Percentiles rank a stretch among this genome's conserved stretches.
Evolutionary conservation across 2,888 invertebrate genomes (phyloP).

Genomic region (Tiphia femorata): DNA sequence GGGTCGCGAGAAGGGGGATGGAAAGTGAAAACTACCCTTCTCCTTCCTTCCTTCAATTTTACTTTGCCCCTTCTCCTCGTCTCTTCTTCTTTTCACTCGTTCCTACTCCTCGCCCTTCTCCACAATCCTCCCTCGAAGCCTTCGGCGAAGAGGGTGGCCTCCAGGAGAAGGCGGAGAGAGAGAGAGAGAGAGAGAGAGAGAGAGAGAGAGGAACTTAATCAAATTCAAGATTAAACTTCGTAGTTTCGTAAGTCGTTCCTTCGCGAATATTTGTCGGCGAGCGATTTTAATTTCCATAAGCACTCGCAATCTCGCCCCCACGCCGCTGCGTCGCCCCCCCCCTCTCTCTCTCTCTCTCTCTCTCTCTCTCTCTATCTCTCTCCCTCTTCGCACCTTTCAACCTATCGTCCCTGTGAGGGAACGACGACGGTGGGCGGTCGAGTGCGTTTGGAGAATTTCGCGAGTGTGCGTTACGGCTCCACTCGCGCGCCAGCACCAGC

Average conservation of each 20-base stretch:
- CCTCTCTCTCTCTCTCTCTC: background rate
- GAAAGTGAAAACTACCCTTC: background rate
- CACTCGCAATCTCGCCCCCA: conserved; percentile 50
- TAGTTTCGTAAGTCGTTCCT: conserved; percentile 52
- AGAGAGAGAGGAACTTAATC: conserved; percentile 40
- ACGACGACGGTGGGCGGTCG: too few species aligned
- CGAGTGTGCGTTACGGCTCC: too few species aligned
- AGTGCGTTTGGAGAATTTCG: too few species aligned
- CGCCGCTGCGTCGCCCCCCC: background rate
- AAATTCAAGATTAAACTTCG: conserved; percentile 58
- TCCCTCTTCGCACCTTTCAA: too few species aligned
- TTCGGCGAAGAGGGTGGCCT: too few species aligned
- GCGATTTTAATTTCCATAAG: conserved; percentile 65
- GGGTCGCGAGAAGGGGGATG: conserved; percentile 9
- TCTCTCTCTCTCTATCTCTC: too few species aligned
- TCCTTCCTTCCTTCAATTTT: too few species aligned
- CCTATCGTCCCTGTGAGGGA: too few species aligned
- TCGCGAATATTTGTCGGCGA: conserved; percentile 55
- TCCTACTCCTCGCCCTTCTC: background rate
- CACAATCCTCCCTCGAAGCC: background rate
- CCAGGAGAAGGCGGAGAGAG: too few species aligned
- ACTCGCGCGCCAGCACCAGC: conserved; percentile 26
- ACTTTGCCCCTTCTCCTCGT: background rate
- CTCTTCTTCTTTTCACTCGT: conserved; percentile 3
- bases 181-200: conserved; percentile 6